phyloP scores from a whole-genome alignment of 2,113 vertebrate genomes.

The Phodopus roborovskii region DNA sequence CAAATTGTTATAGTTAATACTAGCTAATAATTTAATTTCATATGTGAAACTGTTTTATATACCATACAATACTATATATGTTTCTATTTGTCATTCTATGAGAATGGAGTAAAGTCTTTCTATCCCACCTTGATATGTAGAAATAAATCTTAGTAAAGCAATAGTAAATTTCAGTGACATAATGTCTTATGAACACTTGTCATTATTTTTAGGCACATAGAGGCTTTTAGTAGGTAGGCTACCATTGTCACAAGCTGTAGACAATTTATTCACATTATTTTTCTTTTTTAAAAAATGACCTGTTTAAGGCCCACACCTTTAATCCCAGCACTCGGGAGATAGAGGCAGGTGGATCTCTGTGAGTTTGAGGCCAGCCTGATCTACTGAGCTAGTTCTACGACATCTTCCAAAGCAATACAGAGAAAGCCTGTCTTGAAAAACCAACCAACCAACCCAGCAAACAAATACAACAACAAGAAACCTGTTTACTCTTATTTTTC shows the following conservation, averaged over 20 bases:
- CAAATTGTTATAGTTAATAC: not conserved
- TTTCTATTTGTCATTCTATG: constrained; percentile 26
- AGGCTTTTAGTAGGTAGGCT: constrained; percentile 31
- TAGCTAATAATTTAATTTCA: constrained; percentile 38
- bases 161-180: not conserved
- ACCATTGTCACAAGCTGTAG: not conserved
- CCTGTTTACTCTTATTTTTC: not conserved
- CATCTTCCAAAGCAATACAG: too few species aligned
- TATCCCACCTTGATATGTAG: not conserved
- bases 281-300: not conserved
- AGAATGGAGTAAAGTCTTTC: constrained; percentile 2
- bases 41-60: constrained; percentile 20
- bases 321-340: too few species aligned
- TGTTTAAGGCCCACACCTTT: not conserved
- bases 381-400: too few species aligned
- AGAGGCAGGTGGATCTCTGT: too few species aligned
- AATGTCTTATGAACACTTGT: constrained; percentile 8
- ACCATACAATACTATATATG: not conserved
- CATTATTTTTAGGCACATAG: constrained; percentile 10
- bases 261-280: constrained; percentile 19
- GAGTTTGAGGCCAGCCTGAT: too few species aligned
- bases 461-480: too few species aligned
- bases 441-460: too few species aligned
- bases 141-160: not conserved
- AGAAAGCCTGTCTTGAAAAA: too few species aligned